Conservation (phyloP, 1,140 invertebrate species). For the Caenorhabditis tropicalis region DNA sequence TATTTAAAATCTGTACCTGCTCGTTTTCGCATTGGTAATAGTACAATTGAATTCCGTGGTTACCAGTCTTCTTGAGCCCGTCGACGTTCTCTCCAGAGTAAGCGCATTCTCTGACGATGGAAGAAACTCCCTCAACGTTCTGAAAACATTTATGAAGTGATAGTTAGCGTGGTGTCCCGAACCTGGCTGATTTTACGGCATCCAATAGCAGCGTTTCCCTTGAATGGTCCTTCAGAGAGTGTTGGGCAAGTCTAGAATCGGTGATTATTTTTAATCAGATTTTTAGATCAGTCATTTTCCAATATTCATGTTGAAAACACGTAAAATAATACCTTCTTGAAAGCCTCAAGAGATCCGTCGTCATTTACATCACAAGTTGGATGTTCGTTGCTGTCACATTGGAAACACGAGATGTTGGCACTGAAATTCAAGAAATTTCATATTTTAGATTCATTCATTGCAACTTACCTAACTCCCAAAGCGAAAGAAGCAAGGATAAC, state of each 20-base stretch:
- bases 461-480: slow-evolving; percentile 19
- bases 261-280: neutral
- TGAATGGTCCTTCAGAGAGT: slow-evolving; percentile 43
- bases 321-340: slow-evolving; percentile 54
- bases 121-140: slow-evolving; percentile 46
- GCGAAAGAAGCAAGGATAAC: slow-evolving; percentile 29
- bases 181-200: slow-evolving; percentile 61
- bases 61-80: slow-evolving; percentile 61
- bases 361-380: slow-evolving; percentile 57
- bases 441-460: neutral
- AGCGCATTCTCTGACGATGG: slow-evolving; percentile 58
- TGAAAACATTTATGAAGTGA: neutral
- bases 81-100: slow-evolving; percentile 57
- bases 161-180: neutral
- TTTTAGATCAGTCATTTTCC: no score
- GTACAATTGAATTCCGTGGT: slow-evolving; percentile 55
- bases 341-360: neutral
- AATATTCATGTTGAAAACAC: no score
- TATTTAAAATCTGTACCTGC: neutral
- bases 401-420: slow-evolving; percentile 19
- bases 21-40: slow-evolving; percentile 61
- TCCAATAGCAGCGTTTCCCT: slow-evolving; percentile 46
- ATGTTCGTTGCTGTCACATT: slow-evolving; percentile 40
- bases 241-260: slow-evolving; percentile 31
- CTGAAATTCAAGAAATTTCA: neutral